These are phyloP conservation scores for Anoplopoma fimbria DNA, from an alignment of 2,113 vertebrate species.

Conservation along the genomic window DNA sequence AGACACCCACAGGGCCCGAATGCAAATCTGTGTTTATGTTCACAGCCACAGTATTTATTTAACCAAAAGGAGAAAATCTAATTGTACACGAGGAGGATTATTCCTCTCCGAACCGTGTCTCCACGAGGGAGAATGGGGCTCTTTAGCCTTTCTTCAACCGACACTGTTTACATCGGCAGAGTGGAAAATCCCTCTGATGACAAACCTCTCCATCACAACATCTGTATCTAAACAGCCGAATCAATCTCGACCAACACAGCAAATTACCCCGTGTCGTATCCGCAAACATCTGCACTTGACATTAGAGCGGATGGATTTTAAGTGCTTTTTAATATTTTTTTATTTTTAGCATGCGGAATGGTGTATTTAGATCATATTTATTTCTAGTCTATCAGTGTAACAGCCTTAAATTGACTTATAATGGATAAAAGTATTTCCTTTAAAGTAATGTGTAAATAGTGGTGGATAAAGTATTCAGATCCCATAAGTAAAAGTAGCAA, in stretches of 20 bases:
- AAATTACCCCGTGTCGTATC: constrained; percentile 64
- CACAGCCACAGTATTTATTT: constrained; percentile 80
- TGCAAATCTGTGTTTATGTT: constrained; percentile 79
- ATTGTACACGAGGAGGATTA: constrained; percentile 75
- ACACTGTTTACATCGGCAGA: constrained; percentile 69
- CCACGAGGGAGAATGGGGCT: constrained; percentile 51
- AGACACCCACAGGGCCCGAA: constrained; percentile 44
- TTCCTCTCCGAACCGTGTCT: constrained; percentile 63
- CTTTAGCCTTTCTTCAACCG: constrained; percentile 59
- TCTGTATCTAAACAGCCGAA: constrained; percentile 75
- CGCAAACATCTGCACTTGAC: constrained; percentile 62
- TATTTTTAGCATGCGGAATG: background rate
- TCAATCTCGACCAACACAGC: constrained; percentile 63
- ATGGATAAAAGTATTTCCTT: constrained; percentile 13
- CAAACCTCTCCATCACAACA: constrained; percentile 78
- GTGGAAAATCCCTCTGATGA: constrained; percentile 79
- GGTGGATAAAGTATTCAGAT: constrained; percentile 9
- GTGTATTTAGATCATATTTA: constrained; percentile 1
- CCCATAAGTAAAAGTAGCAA: constrained; percentile 9
- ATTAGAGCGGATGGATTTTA: constrained; percentile 38
- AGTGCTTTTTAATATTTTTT: constrained; percentile 51
- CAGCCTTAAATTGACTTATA: background rate
- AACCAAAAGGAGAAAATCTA: constrained; percentile 79
- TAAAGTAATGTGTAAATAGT: constrained; percentile 17
- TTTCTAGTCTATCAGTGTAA: constrained; percentile 18